Conservation (phyloP, 2,888 invertebrate species). For the Xanthostigma xanthostigma region DNA sequence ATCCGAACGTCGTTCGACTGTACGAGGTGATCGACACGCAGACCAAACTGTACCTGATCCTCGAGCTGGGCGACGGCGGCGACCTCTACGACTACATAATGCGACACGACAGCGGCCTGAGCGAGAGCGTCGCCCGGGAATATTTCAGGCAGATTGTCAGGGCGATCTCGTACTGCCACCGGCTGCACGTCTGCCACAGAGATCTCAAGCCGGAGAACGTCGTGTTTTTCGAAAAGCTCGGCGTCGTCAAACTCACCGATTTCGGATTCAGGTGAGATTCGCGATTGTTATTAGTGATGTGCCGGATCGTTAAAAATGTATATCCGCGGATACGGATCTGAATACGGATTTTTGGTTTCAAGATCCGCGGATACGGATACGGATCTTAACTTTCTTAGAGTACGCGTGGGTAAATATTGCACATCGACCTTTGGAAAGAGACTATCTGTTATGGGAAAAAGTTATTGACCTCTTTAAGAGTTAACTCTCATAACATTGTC, state of each 20-base stretch:
- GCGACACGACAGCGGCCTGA: constrained; percentile 82
- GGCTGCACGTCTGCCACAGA: constrained; percentile 71
- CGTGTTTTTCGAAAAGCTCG: constrained; percentile 94
- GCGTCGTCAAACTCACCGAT: constrained; percentile 95
- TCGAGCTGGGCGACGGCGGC: constrained; percentile 96
- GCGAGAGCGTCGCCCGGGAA: constrained; percentile 67
- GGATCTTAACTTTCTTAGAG: too few species aligned
- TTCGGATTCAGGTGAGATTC: constrained; percentile 53
- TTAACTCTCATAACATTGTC: too few species aligned
- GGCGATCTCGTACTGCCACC: constrained; percentile 96
- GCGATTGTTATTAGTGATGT: too few species aligned
- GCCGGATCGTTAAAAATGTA: too few species aligned
- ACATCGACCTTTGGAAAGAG: too few species aligned
- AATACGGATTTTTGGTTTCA: too few species aligned
- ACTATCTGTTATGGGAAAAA: too few species aligned
- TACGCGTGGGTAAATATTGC: too few species aligned
- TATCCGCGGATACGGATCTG: too few species aligned
- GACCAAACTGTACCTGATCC: constrained; percentile 89
- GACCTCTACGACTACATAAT: constrained; percentile 98
- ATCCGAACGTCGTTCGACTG: constrained; percentile 93
- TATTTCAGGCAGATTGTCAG: constrained; percentile 96
- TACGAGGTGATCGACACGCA: constrained; percentile 99
- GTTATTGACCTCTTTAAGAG: too few species aligned
- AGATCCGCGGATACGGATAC: too few species aligned
- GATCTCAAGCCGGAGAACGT: constrained; percentile 99